These are phyloP conservation scores for Heliconius erato DNA, from an alignment of 2,888 invertebrate species.

Conservation along the genomic window DNA sequence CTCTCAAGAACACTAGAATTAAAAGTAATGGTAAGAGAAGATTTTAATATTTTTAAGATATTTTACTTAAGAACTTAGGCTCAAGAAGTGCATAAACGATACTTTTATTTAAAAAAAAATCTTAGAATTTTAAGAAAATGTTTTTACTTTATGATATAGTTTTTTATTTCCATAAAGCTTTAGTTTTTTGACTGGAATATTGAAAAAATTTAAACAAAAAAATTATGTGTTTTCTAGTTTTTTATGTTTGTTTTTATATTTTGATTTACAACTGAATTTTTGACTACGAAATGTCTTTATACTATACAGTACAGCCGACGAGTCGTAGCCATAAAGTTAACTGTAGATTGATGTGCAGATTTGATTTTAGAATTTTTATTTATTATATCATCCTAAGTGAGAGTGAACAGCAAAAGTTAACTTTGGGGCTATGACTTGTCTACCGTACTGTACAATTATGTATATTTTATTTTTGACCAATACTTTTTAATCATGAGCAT, in stretches of 20 bases:
- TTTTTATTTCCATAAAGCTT: not conserved
- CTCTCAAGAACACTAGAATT: constrained; percentile 74
- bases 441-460: not conserved
- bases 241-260: not conserved
- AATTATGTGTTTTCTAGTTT: not conserved
- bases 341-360: no score
- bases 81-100: not conserved
- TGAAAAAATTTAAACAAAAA: not conserved
- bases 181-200: not conserved
- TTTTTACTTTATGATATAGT: not conserved
- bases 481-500: not conserved
- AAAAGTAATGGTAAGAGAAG: constrained; percentile 79
- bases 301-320: not conserved
- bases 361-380: no score
- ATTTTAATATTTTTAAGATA: constrained; percentile 55
- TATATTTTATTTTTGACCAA: constrained; percentile 6
- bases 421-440: no score
- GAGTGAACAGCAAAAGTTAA: no score
- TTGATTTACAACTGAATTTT: not conserved
- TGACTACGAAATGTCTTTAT: not conserved
- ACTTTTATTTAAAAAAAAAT: not conserved
- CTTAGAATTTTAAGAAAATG: not conserved
- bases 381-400: no score
- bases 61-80: not conserved
- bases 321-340: no score